Evolutionary conservation across 1,140 invertebrate species (phyloP).

Genomic region (Drosophila pseudoobscura): DNA sequence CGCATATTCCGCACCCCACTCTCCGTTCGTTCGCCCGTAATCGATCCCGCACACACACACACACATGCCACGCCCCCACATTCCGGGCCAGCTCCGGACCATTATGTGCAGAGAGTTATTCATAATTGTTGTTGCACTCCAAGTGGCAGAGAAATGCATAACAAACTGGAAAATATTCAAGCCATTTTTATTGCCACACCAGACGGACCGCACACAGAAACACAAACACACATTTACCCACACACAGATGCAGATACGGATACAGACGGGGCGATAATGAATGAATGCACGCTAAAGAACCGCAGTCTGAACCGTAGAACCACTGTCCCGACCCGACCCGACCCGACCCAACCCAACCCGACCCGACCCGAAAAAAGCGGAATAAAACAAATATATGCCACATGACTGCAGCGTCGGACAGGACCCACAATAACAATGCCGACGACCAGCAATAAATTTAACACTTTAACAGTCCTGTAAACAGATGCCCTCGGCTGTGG

Average conservation of each 20-base stretch:
- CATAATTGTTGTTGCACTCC: slow-evolving; percentile 78
- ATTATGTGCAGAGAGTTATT: slow-evolving; percentile 71
- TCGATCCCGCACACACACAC: slow-evolving; percentile 18
- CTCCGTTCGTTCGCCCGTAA: slow-evolving; percentile 6
- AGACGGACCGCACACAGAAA: slow-evolving; percentile 44
- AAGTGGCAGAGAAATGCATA: slow-evolving; percentile 77
- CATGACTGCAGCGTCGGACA: slow-evolving; percentile 46
- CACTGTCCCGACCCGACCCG: too few species aligned
- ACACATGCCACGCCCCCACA: slow-evolving; percentile 39
- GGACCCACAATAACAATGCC: slow-evolving; percentile 49
- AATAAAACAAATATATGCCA: slow-evolving; percentile 73
- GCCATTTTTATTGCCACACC: slow-evolving; percentile 79
- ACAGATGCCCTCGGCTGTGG: slow-evolving; percentile 21
- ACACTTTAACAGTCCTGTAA: slow-evolving; percentile 74
- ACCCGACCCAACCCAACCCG: slow-evolving; percentile 9
- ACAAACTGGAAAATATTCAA: slow-evolving; percentile 79
- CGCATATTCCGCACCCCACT: slow-evolving; percentile 14
- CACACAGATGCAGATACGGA: slow-evolving; percentile 7
- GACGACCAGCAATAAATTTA: slow-evolving; percentile 72
- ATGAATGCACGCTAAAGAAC: slow-evolving; percentile 78
- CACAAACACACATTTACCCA: slow-evolving; percentile 1
- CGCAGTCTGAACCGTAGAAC: slow-evolving; percentile 60
- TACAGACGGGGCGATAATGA: slow-evolving; percentile 61
- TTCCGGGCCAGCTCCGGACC: slow-evolving; percentile 44
- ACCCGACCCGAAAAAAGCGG: slow-evolving; percentile 45